phyloP scores from a whole-genome alignment of 2,797 vertebrate species.

The Esox lucius region DNA sequence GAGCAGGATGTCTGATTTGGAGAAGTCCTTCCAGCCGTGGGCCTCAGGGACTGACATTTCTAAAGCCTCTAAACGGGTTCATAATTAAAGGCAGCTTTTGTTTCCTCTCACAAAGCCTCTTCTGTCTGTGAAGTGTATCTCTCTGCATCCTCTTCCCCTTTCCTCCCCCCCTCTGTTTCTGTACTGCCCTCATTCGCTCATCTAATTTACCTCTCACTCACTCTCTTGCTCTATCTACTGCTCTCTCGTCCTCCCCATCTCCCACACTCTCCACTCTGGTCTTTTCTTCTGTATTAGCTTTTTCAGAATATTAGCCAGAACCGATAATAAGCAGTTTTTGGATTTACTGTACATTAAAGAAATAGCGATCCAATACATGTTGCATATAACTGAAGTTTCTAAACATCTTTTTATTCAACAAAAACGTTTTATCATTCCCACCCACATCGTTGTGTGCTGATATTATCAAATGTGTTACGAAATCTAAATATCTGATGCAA shows the following conservation, averaged over 20 bases:
- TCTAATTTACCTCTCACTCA: constrained; percentile 27
- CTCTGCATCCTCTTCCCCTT: constrained; percentile 22
- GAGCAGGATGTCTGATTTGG: constrained; percentile 33
- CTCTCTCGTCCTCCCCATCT: constrained; percentile 36
- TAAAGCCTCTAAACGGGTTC: constrained; percentile 26
- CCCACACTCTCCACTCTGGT: constrained; percentile 27
- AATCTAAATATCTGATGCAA: background rate
- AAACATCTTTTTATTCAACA: background rate
- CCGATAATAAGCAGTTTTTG: background rate
- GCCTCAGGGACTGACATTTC: constrained; percentile 19
- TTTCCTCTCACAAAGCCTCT: constrained; percentile 54
- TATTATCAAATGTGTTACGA: background rate
- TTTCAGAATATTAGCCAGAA: background rate
- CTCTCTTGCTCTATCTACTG: constrained; percentile 20
- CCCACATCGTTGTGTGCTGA: background rate
- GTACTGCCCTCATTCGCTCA: constrained; percentile 20
- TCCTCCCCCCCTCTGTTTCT: constrained; percentile 17
- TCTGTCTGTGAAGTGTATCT: constrained; percentile 46
- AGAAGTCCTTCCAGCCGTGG: constrained; percentile 22
- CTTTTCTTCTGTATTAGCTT: constrained; percentile 16
- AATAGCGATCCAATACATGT: background rate
- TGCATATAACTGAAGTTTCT: background rate
- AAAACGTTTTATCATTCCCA: background rate
- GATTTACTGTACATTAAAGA: background rate
- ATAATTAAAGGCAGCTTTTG: constrained; percentile 65